These are phyloP conservation scores for Micrasema minimum DNA, from an alignment of 1,140 invertebrate species.

Conservation along the genomic window DNA sequence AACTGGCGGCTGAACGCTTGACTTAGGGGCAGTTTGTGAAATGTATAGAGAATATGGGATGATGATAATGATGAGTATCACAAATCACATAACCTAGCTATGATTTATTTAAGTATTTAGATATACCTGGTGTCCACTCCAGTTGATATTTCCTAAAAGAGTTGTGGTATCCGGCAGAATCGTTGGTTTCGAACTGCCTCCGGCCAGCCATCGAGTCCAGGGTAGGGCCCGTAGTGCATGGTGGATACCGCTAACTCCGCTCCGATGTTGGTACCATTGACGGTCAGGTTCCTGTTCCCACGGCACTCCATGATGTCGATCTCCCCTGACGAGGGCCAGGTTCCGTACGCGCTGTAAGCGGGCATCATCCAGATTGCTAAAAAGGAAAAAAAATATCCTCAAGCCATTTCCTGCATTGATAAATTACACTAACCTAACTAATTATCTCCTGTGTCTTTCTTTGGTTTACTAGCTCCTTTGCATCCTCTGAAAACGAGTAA, in stretches of 20 bases:
- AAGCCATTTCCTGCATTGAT: too few species aligned
- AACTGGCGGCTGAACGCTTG: too few species aligned
- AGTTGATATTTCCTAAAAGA: conserved; percentile 66
- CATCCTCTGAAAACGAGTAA: too few species aligned
- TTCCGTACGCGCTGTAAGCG: conserved; percentile 67
- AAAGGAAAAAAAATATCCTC: conserved; percentile 6
- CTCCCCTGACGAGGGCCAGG: conserved; percentile 69
- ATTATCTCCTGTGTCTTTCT: too few species aligned
- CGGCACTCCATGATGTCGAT: conserved; percentile 70
- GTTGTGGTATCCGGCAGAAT: conserved; percentile 61
- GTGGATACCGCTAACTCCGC: conserved; percentile 69
- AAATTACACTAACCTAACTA: too few species aligned
- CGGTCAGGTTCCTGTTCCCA: conserved; percentile 67
- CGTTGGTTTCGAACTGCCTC: conserved; percentile 64
- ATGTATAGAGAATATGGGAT: too few species aligned
- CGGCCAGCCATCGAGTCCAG: conserved; percentile 66
- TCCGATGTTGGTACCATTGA: conserved; percentile 68
- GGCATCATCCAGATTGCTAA: conserved; percentile 73
- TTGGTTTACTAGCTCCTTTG: too few species aligned
- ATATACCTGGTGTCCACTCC: conserved; percentile 64
- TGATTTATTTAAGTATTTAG: neutral
- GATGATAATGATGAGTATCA: too few species aligned
- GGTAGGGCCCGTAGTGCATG: conserved; percentile 73
- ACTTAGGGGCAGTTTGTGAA: too few species aligned
- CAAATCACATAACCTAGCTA: too few species aligned